Base-by-base conservation (phyloP, 2,888 invertebrate species). In the Ephialtes manifestator region DNA sequence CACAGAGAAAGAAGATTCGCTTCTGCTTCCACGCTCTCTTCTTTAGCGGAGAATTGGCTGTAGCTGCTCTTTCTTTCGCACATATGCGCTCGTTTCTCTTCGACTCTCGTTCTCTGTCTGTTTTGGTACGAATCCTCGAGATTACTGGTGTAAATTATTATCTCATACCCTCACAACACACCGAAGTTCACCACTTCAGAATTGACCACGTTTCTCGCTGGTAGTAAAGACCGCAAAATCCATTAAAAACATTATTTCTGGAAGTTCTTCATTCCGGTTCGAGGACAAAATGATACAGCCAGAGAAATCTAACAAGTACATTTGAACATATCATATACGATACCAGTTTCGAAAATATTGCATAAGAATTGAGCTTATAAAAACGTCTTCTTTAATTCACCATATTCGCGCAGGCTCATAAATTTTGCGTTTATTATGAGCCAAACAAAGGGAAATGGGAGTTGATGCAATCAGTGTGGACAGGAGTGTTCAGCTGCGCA, bases 101-200 rank as follows among this genome's bases (percentile, higher is more conserved):
- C 55, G 5, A n/a, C 51, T 15, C 70, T 70, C 80, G 70, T 65
- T 77, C 83, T 81, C 87, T 75, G 70, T 79, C 74, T 51, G 24
- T 63, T 53, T 72, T 55, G 58, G 65, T 48, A 68, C 51, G 60
- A 83, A 83, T 88, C 82, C 39, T 63, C 46, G 48, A 81, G 87
- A 86, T 89, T 89, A 76, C 86, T 58, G 81, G 85, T 83, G 81
- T 75, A 78, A 87, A 87, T 86, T 85, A 86, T 87, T 85, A 85
- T 85, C 85, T 78, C 86, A 82, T 86, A 82, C 77, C 68, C 71
- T 70, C 76, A 58, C 76, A 58, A 77, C 79, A 60, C 67, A 53
- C 18, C 39, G 31, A 15, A 46, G 39, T 48, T 35, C 18, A 28
- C 60, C 31, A 48, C 24, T 28, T 24, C 7, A 18, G 43, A 51